Percentiles rank a stretch among this genome's conserved stretches.
These are phyloP conservation scores for Pandion haliaetus DNA, from an alignment of 2,113 vertebrate genomes.

Conservation along the genomic window DNA sequence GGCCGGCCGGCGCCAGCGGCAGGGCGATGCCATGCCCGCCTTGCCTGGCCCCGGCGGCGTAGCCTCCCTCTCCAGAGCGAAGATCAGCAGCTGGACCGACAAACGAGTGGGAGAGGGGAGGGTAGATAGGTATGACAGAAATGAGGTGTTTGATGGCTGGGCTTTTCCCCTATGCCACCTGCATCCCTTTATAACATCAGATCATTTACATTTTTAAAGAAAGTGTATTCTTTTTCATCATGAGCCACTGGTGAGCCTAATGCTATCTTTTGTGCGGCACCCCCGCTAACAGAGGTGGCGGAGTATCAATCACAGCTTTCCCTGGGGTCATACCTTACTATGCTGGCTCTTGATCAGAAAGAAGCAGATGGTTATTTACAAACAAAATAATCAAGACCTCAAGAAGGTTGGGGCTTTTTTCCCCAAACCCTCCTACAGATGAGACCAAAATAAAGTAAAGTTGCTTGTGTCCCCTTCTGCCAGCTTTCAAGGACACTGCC, in stretches of 20 bases:
- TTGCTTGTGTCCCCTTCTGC: not conserved
- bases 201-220: constrained; percentile 67
- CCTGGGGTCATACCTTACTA: constrained; percentile 63
- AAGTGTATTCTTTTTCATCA: constrained; percentile 70
- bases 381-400: constrained; percentile 71
- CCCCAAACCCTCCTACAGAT: not conserved
- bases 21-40: not conserved
- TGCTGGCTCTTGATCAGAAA: constrained; percentile 71
- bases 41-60: accelerated
- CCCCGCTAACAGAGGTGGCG: constrained; percentile 58
- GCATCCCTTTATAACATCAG: constrained; percentile 53
- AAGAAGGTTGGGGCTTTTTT: not conserved
- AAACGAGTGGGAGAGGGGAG: not conserved
- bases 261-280: constrained; percentile 49
- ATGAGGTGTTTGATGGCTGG: constrained; percentile 44
- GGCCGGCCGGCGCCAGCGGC: not conserved
- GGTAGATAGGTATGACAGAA: constrained; percentile 20
- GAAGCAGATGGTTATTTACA: constrained; percentile 75
- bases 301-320: constrained; percentile 68
- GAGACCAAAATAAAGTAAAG: constrained; percentile 29
- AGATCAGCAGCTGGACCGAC: not conserved
- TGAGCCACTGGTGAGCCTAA: constrained; percentile 20
- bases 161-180: constrained; percentile 52
- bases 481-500: constrained; percentile 32
- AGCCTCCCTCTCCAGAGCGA: not conserved